Conservation (phyloP, 2,888 invertebrate genomes). For the Nipponacmea schrenckii region DNA sequence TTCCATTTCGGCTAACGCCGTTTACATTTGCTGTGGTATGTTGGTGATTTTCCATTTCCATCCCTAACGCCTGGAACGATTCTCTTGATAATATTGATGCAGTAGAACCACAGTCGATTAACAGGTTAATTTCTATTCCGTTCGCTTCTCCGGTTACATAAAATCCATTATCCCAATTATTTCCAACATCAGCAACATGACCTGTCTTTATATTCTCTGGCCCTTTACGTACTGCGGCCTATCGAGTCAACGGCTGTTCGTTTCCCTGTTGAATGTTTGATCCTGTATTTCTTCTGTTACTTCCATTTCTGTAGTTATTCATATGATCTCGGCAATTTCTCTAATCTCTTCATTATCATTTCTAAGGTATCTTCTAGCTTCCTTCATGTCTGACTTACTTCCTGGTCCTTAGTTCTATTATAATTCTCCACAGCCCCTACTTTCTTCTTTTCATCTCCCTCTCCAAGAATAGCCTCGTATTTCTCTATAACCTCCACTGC, state of each 20-base stretch:
- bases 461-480: constrained; percentile 29
- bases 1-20: neutral
- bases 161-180: constrained; percentile 21
- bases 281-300: neutral
- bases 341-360: constrained; percentile 7
- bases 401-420: neutral
- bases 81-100: constrained; percentile 9
- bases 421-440: constrained; percentile 18
- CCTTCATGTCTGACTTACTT: neutral
- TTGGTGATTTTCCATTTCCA: too few relatives aligned
- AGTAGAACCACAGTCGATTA: constrained; percentile 18
- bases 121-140: neutral
- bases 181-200: neutral
- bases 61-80: too few relatives aligned
- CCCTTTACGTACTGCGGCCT: constrained; percentile 15
- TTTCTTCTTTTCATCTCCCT: constrained; percentile 15
- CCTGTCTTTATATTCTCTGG: constrained; percentile 4
- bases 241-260: constrained; percentile 16
- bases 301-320: neutral
- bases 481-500: constrained; percentile 31
- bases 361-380: constrained; percentile 12
- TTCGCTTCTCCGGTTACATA: neutral
- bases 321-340: neutral
- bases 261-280: constrained; percentile 12
- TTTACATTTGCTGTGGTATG: neutral